phyloP scores from a whole-genome alignment of 2,797 vertebrate species.

The Alfaro cultratus region DNA sequence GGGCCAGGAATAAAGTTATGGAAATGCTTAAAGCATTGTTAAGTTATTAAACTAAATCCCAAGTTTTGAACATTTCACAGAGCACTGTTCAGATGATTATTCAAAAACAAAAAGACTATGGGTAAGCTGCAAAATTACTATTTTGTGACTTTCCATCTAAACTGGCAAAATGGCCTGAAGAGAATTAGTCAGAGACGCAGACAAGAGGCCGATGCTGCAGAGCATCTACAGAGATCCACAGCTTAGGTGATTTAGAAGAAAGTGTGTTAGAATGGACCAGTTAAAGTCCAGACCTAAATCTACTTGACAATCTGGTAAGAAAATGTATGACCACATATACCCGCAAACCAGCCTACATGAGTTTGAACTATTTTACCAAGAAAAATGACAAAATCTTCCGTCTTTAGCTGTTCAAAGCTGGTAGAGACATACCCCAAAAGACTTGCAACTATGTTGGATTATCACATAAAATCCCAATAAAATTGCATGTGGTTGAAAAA shows the following conservation, averaged over 20 bases:
- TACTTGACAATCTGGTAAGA: not conserved
- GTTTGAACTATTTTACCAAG: not conserved
- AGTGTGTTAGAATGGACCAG: not conserved
- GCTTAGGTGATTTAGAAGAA: not conserved
- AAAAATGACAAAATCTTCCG: not conserved
- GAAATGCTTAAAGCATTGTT: not conserved
- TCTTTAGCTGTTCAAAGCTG: not conserved
- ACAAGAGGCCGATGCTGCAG: not conserved
- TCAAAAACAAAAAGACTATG: not conserved
- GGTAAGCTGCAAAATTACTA: not conserved
- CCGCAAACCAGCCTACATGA: not conserved
- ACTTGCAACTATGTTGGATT: not conserved
- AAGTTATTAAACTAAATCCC: not conserved
- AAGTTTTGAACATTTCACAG: not conserved
- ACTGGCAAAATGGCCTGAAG: not conserved
- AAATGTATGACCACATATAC: not conserved
- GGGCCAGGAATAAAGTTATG: not conserved
- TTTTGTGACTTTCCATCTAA: not conserved
- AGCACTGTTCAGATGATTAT: not conserved
- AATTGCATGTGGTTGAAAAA: not conserved
- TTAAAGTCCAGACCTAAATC: not conserved
- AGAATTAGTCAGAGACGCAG: not conserved
- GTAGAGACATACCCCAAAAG: not conserved
- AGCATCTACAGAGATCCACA: not conserved
- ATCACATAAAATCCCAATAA: not conserved